Evolutionary conservation across 2,888 invertebrate genomes (phyloP).

Genomic region (Pyrrhosoma nymphula): DNA sequence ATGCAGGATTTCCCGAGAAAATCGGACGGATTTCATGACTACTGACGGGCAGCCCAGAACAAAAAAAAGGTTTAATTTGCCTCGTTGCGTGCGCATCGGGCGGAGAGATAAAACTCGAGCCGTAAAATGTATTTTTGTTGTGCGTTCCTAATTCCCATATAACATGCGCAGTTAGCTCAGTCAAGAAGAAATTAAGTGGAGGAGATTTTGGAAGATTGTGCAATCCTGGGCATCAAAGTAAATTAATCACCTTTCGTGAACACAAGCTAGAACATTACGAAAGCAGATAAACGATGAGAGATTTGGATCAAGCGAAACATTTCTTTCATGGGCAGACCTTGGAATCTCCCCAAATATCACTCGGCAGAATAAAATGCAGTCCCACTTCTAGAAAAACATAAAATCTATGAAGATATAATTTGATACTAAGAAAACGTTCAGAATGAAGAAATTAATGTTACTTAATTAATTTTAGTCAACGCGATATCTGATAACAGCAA

Average conservation of each 20-base stretch:
- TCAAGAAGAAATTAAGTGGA: neutral
- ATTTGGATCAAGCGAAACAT: neutral
- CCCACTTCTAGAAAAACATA: too few relatives aligned
- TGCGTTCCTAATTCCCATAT: constrained; percentile 12
- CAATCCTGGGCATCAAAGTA: neutral
- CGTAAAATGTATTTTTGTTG: constrained; percentile 14
- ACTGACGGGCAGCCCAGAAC: neutral
- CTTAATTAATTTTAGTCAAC: too few relatives aligned
- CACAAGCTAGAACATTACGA: neutral
- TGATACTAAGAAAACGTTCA: too few relatives aligned
- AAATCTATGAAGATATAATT: too few relatives aligned
- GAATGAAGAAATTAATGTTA: too few relatives aligned
- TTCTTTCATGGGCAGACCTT: too few relatives aligned
- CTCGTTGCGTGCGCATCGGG: constrained; percentile 27
- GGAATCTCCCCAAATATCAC: too few relatives aligned
- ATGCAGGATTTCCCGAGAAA: neutral
- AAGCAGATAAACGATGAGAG: neutral
- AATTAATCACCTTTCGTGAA: constrained; percentile 12
- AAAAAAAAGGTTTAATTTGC: neutral
- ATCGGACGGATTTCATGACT: constrained; percentile 25
- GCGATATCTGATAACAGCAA: too few relatives aligned
- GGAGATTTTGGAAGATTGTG: constrained; percentile 4
- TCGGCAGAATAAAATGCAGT: too few relatives aligned
- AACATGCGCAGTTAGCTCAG: constrained; percentile 14
- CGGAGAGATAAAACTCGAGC: neutral